Conservation (phyloP, 2,113 vertebrate genomes). For the Microcebus tavaratra region DNA sequence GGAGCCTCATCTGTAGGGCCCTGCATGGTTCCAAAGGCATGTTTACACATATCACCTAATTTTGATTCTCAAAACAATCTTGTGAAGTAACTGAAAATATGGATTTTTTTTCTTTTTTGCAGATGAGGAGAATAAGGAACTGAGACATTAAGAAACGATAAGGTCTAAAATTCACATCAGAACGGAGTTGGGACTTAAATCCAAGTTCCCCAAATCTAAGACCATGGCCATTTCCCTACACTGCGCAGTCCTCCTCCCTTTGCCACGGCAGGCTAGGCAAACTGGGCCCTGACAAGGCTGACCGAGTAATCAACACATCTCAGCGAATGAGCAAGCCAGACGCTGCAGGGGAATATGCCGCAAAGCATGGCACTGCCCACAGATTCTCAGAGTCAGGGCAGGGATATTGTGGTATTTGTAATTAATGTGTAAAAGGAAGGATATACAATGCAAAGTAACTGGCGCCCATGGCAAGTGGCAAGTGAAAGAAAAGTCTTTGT, state of each 20-base stretch:
- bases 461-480: neutral
- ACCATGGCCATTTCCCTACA: fast-evolving
- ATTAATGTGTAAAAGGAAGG: neutral
- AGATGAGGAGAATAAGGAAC: neutral
- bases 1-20: too few relatives aligned
- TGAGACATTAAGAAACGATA: neutral
- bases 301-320: fast-evolving
- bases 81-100: neutral
- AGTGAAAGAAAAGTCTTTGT: neutral
- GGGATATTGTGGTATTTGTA: fast-evolving
- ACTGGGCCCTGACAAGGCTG: neutral
- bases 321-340: neutral
- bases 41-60: fast-evolving
- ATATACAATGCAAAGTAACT: neutral
- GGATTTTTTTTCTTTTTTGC: neutral
- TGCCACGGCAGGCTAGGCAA: neutral
- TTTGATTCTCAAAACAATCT: neutral
- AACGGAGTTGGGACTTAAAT: neutral
- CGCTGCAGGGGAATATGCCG: fast-evolving
- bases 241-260: neutral
- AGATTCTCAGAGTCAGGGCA: neutral
- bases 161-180: fast-evolving
- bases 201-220: fast-evolving
- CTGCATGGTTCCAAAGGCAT: neutral
- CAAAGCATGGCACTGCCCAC: neutral